These are phyloP conservation scores for Contarinia nasturtii DNA, from an alignment of 1,140 invertebrate species.

Conservation along the genomic window DNA sequence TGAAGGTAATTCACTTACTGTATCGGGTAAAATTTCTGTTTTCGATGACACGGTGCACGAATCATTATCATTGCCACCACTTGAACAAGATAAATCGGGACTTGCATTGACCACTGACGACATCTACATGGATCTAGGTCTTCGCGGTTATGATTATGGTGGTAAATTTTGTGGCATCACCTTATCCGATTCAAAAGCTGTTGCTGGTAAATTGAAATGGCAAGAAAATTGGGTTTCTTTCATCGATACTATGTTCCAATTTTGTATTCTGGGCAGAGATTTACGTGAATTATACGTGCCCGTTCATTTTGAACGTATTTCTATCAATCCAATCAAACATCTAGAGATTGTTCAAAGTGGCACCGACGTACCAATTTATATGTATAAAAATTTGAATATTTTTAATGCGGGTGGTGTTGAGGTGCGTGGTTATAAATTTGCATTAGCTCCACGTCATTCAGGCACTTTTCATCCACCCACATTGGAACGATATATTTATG, in stretches of 20 bases:
- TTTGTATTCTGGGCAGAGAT: constrained; percentile 58
- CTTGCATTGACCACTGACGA: constrained; percentile 50
- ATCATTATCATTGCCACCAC: constrained; percentile 24
- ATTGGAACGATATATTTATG: constrained; percentile 64
- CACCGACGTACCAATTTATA: constrained; percentile 32
- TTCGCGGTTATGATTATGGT: constrained; percentile 86
- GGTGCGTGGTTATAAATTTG: constrained; percentile 75
- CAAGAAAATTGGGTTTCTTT: constrained; percentile 79
- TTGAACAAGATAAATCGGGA: constrained; percentile 24
- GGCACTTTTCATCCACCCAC: constrained; percentile 54
- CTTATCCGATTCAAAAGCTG: constrained; percentile 42
- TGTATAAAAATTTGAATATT: constrained; percentile 57
- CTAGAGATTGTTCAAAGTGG: constrained; percentile 26
- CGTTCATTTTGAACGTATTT: constrained; percentile 59
- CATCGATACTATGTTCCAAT: constrained; percentile 90
- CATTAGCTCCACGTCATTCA: constrained; percentile 64
- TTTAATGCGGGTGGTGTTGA: constrained; percentile 74
- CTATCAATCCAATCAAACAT: constrained; percentile 62
- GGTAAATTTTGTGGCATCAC: constrained; percentile 71
- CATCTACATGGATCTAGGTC: constrained; percentile 81
- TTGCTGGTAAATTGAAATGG: constrained; percentile 54
- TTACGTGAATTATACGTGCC: constrained; percentile 67
- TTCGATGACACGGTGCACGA: constrained; percentile 42
- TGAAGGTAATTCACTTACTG: constrained; percentile 64
- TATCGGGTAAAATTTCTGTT: constrained; percentile 52